Percentiles rank a stretch among this genome's conserved stretches.
Evolutionary conservation across 2,888 invertebrate genomes (phyloP).

Genomic region (Lasioglossum vierecki): DNA sequence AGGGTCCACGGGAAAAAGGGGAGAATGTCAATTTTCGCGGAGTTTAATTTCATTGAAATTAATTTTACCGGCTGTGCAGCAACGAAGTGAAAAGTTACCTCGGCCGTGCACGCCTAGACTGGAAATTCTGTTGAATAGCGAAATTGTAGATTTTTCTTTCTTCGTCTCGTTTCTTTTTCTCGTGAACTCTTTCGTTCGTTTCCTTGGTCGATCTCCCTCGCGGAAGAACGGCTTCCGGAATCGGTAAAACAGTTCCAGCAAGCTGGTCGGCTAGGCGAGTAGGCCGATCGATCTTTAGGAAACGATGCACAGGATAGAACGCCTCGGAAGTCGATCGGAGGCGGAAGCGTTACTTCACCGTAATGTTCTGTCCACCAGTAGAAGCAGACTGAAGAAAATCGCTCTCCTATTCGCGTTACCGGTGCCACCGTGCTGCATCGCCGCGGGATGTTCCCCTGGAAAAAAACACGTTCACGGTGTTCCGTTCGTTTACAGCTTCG

Average conservation of each 20-base stretch:
- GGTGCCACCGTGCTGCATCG: constrained; percentile 79
- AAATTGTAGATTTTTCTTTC: background rate
- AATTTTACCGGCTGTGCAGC: background rate
- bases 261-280: background rate
- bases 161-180: background rate
- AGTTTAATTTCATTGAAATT: background rate
- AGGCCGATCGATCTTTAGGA: background rate
- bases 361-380: constrained; percentile 66
- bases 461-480: constrained; percentile 40
- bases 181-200: background rate
- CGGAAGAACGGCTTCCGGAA: background rate
- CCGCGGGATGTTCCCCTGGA: constrained; percentile 80
- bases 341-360: constrained; percentile 55
- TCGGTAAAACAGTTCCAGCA: background rate
- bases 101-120: background rate
- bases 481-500: background rate
- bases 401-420: constrained; percentile 71
- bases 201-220: background rate
- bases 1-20: background rate
- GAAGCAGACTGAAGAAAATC: constrained; percentile 70
- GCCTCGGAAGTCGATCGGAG: background rate
- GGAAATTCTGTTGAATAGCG: background rate
- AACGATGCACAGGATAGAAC: background rate
- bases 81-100: background rate
- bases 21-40: background rate